Percentiles rank a stretch among this genome's conserved stretches.
Evolutionary conservation across 1,140 invertebrate genomes (phyloP).

Genomic region (Drosophila seguyi): DNA sequence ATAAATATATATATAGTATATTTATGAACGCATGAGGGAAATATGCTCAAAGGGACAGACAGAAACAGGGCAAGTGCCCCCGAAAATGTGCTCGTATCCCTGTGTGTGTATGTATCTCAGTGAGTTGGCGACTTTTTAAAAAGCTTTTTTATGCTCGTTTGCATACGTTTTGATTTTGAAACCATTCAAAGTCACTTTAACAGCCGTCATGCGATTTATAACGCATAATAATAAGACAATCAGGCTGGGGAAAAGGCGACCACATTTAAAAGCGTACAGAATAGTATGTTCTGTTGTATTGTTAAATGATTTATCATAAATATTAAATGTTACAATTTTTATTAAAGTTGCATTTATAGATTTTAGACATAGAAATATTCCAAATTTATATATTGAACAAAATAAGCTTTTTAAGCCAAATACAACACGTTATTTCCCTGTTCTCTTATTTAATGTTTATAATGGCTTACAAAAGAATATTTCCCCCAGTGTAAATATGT

Average conservation of each 20-base stretch:
- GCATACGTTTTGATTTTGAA: constrained; percentile 69
- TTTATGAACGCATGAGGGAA: constrained; percentile 63
- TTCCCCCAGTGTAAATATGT: background rate
- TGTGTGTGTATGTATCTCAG: constrained; percentile 25
- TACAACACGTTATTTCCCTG: background rate
- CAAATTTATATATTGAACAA: background rate
- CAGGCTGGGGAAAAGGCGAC: constrained; percentile 34
- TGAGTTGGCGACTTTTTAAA: constrained; percentile 67
- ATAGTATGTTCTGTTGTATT: no score
- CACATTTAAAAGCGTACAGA: constrained; percentile 22
- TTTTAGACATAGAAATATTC: background rate
- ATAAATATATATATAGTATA: constrained; percentile 15
- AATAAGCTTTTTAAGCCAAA: background rate
- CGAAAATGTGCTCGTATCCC: constrained; percentile 10
- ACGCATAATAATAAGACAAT: constrained; percentile 74
- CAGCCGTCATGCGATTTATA: constrained; percentile 72
- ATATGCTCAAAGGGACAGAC: constrained; percentile 28
- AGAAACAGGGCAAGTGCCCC: constrained; percentile 22
- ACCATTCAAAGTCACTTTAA: constrained; percentile 76
- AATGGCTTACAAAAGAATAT: background rate
- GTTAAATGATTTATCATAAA: background rate
- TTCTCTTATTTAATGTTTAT: no score
- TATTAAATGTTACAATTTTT: background rate
- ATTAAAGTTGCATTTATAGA: background rate
- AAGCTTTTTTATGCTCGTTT: constrained; percentile 80